Base-by-base conservation (phyloP, 2,113 vertebrate genomes). In the Zosterops borbonicus region DNA sequence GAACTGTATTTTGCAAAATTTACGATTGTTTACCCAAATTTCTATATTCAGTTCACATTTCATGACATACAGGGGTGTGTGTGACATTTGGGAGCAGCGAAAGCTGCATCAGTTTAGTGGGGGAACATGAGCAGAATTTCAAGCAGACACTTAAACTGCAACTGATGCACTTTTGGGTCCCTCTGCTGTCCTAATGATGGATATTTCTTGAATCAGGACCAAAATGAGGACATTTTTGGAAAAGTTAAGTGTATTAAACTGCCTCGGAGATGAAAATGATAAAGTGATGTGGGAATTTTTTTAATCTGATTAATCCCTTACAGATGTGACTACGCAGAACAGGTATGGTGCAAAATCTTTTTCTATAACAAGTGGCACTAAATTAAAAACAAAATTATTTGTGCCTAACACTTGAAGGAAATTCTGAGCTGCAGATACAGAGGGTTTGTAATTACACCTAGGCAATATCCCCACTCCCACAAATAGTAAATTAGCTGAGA, bases 151-250 rank as follows among this genome's bases (percentile, higher is more conserved):
- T 73, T 60, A 12, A 65, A 83, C 74, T 25, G 46, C 82, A 86
- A 10, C 67, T 74, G 83, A 90, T 94, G 42, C 75, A 89, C 52
- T 67, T 87, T 59, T 73, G 60, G 68, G 55, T 92, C 80, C 71
- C 89, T 86, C 88, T 86, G 41, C 86, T 94, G 92, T 78, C 86
- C 86, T 90, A 55, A 47, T 89, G 92, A 94, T 74, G 73, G 68
- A 64, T 95, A 78, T 67, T 89, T 53, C 49, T 94, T 91, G 62
- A 91, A 89, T 64, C 20, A 12, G 50, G 58, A 62, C 75, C 67
- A 88, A 94, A 86, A 91, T 4, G 17, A 79, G 14, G 59, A 73
- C 35, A 70, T 81, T 91, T 94, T 91, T 50, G 3, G 9, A 63
- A 60, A 87, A 84, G 14, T 60, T 91, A 87, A 78, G 23, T 69